Base-by-base conservation (phyloP, 2,888 invertebrate genomes). In the Rhingia rostrata region DNA sequence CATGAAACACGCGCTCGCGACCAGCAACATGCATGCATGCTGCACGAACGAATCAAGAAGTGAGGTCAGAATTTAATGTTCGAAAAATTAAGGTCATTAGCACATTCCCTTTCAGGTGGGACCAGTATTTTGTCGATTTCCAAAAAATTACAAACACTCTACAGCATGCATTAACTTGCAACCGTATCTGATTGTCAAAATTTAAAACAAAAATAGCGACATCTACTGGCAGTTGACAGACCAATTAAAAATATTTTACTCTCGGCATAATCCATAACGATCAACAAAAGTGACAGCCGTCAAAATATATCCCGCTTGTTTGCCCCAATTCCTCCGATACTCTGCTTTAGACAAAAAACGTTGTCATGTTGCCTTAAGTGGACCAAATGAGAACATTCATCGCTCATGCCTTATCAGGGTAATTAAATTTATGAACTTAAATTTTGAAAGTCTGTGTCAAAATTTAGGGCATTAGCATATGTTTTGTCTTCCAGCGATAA, bases 171-270 rank as follows among this genome's bases (percentile, higher is more conserved):
- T 9, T 41, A 41, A 2, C 45, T 5, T n/a, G n/a, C n/a, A n/a
- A n/a, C n/a, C n/a, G n/a, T n/a, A n/a, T n/a, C 10, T 5, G 45
- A 22, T 22, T 45, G 45, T 4, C 12, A 45, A 45, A n/a, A 47
- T 51, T 75, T 60, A 69, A 61, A 78, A 78, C 30, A 6, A 54
- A 64, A 56, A 73, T 66, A 39, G 58, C 58, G 45, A 64, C 72
- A 72, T 12, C 61, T 10, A 45, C n/a, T 35, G 10, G 6, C 2
- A 4, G 60, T 70, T 70, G 81, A 66, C 79, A 43, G 53, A 30
- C 60, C 77, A 66, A 81, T 75, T 70, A 77, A 72, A 70, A 73
- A 47, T 35, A 77, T 77, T 69, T 77, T 58, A 64, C 77, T 69
- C 35, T 49, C 45, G 43, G 69, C 69, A 63, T 35, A 82, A 72